phyloP scores from a whole-genome alignment of 1,140 invertebrate species.

The Zaprionus kolodkinae region DNA sequence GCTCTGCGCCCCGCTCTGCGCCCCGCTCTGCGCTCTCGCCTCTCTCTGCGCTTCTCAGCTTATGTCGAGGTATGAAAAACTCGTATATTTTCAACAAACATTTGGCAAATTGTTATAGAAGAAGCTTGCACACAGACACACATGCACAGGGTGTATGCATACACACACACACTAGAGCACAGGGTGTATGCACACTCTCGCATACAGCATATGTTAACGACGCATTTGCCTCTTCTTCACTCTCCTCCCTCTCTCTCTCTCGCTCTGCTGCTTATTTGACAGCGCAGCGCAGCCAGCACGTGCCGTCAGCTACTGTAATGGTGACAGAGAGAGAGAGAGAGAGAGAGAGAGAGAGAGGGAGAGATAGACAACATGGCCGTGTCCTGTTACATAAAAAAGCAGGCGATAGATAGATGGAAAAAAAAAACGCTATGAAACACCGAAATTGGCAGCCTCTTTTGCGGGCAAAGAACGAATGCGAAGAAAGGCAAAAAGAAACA shows the following conservation, averaged over 20 bases:
- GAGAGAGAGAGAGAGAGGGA: conserved; percentile 5
- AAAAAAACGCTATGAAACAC: conserved; percentile 23
- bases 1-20: no score
- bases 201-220: conserved; percentile 71
- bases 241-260: conserved; percentile 16
- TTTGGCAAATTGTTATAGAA: conserved; percentile 77
- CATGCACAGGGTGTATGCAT: background rate
- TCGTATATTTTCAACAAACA: conserved; percentile 66
- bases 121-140: conserved; percentile 42
- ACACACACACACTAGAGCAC: background rate
- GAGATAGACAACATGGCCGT: conserved; percentile 11
- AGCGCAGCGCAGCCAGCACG: conserved; percentile 41
- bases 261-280: conserved; percentile 27
- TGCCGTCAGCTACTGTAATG: conserved; percentile 40
- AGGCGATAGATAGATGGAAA: background rate
- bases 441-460: conserved; percentile 27
- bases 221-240: conserved; percentile 42
- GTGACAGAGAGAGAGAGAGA: conserved; percentile 7
- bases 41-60: background rate
- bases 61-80: conserved; percentile 47
- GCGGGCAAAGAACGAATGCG: background rate
- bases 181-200: conserved; percentile 15
- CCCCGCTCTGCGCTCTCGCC: background rate
- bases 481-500: no score
- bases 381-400: conserved; percentile 45